Evolutionary conservation across 2,113 vertebrate species (phyloP).

Genomic region (Brachyhypopomus gauderio): DNA sequence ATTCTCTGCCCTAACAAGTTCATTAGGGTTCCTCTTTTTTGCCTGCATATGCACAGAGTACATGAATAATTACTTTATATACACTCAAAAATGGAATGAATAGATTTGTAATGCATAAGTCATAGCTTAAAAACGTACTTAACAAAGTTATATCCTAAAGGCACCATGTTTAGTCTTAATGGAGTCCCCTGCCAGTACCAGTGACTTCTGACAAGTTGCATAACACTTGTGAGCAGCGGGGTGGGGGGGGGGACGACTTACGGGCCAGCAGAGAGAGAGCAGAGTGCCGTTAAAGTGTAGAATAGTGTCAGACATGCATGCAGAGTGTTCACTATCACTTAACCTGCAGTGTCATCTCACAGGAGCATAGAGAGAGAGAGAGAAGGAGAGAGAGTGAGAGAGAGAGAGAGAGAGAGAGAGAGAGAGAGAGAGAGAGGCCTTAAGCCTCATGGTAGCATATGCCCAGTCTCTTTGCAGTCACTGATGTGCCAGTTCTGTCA

Average conservation of each 20-base stretch:
- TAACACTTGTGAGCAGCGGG: not conserved
- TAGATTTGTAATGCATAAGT: not conserved
- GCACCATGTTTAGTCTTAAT: conserved; percentile 14
- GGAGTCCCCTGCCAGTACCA: not conserved
- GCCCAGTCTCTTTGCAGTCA: not conserved
- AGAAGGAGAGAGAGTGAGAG: not conserved
- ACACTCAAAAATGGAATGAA: not conserved
- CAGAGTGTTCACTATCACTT: conserved; percentile 35
- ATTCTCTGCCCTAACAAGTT: too few species aligned
- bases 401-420: not conserved
- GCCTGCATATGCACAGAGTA: conserved; percentile 11
- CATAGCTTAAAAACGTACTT: conserved; percentile 2
- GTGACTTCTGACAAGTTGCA: not conserved
- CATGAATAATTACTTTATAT: conserved; percentile 20
- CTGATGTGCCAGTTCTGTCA: conserved; percentile 17
- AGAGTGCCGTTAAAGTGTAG: conserved; percentile 32
- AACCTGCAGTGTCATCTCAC: conserved; percentile 45
- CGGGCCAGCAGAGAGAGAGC: conserved; percentile 10
- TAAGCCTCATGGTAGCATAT: conserved; percentile 34
- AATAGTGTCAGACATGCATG: conserved; percentile 42
- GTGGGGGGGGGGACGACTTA: not conserved
- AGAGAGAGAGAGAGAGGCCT: not conserved
- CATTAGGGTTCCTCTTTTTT: conserved; percentile 9
- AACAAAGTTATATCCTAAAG: not conserved
- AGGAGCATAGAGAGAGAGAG: conserved; percentile 19